Evolutionary conservation across 2,113 vertebrate species (phyloP).

Genomic region (Seriola aureovittata): DNA sequence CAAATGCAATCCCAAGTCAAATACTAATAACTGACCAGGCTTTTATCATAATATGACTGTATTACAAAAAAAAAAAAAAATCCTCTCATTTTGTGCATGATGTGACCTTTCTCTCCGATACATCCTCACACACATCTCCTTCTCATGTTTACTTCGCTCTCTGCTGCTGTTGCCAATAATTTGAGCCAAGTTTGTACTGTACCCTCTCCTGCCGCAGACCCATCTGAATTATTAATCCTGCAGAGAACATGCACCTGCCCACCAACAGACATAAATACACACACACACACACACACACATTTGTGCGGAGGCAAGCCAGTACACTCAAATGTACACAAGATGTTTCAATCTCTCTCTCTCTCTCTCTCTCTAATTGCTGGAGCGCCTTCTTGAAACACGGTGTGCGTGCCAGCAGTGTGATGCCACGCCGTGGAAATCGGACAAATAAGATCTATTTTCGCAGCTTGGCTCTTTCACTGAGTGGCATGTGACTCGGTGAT

Average conservation of each 20-base stretch:
- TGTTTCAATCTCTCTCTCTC: background rate
- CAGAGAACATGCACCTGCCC: slow-evolving; percentile 22
- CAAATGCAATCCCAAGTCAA: background rate
- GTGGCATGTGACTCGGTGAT: slow-evolving; percentile 50
- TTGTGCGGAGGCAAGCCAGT: background rate
- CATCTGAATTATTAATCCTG: slow-evolving; percentile 68
- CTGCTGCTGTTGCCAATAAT: slow-evolving; percentile 23
- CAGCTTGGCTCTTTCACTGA: slow-evolving; percentile 28
- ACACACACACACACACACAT: background rate
- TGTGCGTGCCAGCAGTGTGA: slow-evolving; percentile 11
- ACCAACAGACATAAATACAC: background rate
- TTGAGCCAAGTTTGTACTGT: slow-evolving; percentile 40
- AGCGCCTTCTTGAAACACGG: background rate
- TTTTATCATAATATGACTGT: background rate
- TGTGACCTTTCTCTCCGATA: slow-evolving; percentile 24
- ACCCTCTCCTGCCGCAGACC: slow-evolving; percentile 42
- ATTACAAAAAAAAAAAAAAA: background rate
- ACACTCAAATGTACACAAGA: background rate
- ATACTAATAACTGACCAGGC: background rate
- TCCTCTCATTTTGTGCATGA: slow-evolving; percentile 23
- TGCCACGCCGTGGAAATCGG: slow-evolving; percentile 31
- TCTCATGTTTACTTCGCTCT: slow-evolving; percentile 28
- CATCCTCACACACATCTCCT: slow-evolving; percentile 26
- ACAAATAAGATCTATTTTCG: slow-evolving; percentile 39
- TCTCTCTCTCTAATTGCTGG: slow-evolving; percentile 21